Evolutionary conservation across 2,113 vertebrate genomes (phyloP), one percentile per base, ranked within the genome.

Genomic region (Dasypus novemcinctus): DNA sequence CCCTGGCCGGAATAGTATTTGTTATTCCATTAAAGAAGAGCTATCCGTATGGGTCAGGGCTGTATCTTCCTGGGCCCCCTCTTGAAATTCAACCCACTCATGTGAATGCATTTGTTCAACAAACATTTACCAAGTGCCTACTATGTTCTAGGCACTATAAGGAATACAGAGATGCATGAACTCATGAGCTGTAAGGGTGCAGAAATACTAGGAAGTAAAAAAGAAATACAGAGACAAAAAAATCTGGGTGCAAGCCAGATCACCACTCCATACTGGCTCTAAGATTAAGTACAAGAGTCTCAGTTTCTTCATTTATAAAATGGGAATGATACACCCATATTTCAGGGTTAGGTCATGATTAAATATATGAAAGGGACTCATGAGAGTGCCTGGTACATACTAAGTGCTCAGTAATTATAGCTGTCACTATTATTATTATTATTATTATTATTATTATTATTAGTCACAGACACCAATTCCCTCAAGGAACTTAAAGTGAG

Each of bases 401-500:
- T 33, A 80, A 59, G 41, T 10, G 3, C 5, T 95, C 76, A 61
- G 15, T 61, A 75, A 81, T 31, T 41, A 57, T 27, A 87, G 20
- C 14, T 84, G 2, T 63, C 85, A 41, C 78, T 85, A 68, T 74
- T 68, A n/a, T 41, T 29, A 49, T 49, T 49, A 49, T 46, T 31
- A 78, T 63, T 11, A 78, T 49, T 49, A 49, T 33, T 49, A 49
- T 49, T 49, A 49, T 49, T 49, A 49, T 41, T 27, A 78, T 63
- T 11, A 78, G 8, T 4, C 57, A 82, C 29, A 95, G n/a, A 80
- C 87, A 54, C 10, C 79, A 49, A 49, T 49, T 49, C 38, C 36
- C 52, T 95, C 59, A 64, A 93, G 33, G 17, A 91, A 92, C 52
- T 49, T 68, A 94, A 87, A 84, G 23, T 33, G 57, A 90, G 74